Evolutionary conservation across 2,797 vertebrate genomes (phyloP).

Genomic region (Pseudochromis fuscus): DNA sequence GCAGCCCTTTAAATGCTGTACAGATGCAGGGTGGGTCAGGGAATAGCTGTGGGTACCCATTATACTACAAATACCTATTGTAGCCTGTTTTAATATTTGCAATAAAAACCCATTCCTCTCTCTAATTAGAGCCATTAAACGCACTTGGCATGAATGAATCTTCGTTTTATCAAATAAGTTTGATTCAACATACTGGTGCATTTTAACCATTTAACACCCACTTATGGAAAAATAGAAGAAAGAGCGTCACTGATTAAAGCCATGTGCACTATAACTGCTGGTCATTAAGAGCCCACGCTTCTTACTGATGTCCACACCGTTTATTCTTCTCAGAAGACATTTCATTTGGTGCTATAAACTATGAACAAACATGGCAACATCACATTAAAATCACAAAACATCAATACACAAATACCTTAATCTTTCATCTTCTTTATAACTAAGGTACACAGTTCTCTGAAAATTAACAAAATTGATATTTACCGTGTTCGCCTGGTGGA

Average conservation of each 20-base stretch:
- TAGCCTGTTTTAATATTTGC: conserved; percentile 66
- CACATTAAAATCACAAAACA: no score
- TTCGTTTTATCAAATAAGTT: conserved; percentile 50
- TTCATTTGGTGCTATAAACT: no score
- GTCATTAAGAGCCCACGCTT: no score
- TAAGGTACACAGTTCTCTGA: no score
- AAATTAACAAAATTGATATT: no score
- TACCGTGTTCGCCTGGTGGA: no score
- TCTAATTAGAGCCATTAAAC: conserved; percentile 65
- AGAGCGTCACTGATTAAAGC: conserved; percentile 49
- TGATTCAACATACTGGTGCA: conserved; percentile 20
- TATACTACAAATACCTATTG: conserved; percentile 47
- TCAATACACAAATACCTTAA: no score
- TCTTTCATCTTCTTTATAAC: no score
- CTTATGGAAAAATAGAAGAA: conserved; percentile 53
- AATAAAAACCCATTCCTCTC: conserved; percentile 66
- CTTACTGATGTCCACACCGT: no score
- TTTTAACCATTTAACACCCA: conserved; percentile 67
- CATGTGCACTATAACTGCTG: no score
- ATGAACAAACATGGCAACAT: no score
- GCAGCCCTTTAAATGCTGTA: conserved; percentile 20
- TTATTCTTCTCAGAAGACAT: no score
- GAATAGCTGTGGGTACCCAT: conserved; percentile 30
- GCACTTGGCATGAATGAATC: conserved; percentile 50
- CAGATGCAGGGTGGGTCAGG: conserved; percentile 37